Percentiles rank a stretch among this genome's conserved stretches.
Conservation (phyloP, 2,797 vertebrate genomes). For the Alcedo atthis region DNA sequence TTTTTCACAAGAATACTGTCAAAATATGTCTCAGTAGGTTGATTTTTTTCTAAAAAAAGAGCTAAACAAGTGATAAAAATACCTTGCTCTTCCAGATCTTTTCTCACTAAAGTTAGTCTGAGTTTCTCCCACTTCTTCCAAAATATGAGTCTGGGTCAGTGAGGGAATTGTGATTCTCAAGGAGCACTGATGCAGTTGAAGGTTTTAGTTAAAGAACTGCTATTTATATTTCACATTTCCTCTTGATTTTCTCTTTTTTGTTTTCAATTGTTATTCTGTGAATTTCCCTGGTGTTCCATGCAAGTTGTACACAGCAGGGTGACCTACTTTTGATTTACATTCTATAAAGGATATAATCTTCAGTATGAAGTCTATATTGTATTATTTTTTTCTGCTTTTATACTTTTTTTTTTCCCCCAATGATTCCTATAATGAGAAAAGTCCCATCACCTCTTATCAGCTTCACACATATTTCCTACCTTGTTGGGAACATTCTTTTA, state of each 20-base stretch:
- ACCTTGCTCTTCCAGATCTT: background rate
- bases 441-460: background rate
- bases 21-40: background rate
- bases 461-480: background rate
- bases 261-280: background rate
- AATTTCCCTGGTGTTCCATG: background rate
- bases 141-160: background rate
- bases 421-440: background rate
- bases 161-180: background rate
- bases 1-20: background rate
- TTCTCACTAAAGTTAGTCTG: background rate
- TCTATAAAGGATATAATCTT: background rate
- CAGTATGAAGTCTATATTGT: background rate
- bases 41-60: background rate
- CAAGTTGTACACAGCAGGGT: background rate
- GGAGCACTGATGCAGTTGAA: background rate
- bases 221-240: background rate
- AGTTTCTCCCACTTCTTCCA: background rate
- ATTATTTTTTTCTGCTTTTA: background rate
- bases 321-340: background rate
- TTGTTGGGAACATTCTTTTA: background rate
- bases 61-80: background rate
- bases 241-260: background rate
- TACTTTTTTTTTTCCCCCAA: accelerated
- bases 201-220: background rate